These are phyloP conservation scores for Gobionotothen gibberifrons DNA, from an alignment of 2,797 vertebrate species.

Conservation along the genomic window DNA sequence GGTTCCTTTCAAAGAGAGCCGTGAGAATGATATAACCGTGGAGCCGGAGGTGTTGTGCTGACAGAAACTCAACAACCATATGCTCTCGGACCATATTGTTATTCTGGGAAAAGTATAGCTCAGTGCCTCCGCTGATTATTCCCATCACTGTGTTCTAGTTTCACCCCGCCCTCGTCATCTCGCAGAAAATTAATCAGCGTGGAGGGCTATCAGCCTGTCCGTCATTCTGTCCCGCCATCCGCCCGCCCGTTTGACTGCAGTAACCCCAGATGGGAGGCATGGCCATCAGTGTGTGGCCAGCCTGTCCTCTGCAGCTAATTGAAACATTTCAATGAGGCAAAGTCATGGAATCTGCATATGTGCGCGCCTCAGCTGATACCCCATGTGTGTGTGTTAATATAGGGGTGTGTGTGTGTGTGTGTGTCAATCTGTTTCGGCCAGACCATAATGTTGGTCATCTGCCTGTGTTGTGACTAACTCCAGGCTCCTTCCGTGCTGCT, in stretches of 20 bases:
- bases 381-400: conserved; percentile 5
- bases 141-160: conserved; percentile 61
- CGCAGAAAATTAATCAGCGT: conserved; percentile 68
- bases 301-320: conserved; percentile 79
- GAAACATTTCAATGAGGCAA: conserved; percentile 74
- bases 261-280: conserved; percentile 72
- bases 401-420: conserved; percentile 41
- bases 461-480: conserved; percentile 68
- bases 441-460: conserved; percentile 72
- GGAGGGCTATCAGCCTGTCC: conserved; percentile 62
- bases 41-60: conserved; percentile 55
- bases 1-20: conserved; percentile 52
- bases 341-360: conserved; percentile 64
- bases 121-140: conserved; percentile 65
- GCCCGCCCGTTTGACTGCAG: conserved; percentile 65
- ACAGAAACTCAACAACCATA: conserved; percentile 61
- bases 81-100: conserved; percentile 65
- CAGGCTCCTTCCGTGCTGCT: conserved; percentile 52
- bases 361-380: conserved; percentile 42
- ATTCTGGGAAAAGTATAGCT: conserved; percentile 65
- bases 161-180: conserved; percentile 59
- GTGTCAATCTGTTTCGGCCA: conserved; percentile 43
- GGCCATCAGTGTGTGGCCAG: conserved; percentile 71
- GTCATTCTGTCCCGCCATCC: conserved; percentile 59
- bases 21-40: conserved; percentile 57